Percentiles rank a stretch among this genome's conserved stretches.
Conservation (phyloP, 2,113 vertebrate species). For the Sylvia atricapilla region DNA sequence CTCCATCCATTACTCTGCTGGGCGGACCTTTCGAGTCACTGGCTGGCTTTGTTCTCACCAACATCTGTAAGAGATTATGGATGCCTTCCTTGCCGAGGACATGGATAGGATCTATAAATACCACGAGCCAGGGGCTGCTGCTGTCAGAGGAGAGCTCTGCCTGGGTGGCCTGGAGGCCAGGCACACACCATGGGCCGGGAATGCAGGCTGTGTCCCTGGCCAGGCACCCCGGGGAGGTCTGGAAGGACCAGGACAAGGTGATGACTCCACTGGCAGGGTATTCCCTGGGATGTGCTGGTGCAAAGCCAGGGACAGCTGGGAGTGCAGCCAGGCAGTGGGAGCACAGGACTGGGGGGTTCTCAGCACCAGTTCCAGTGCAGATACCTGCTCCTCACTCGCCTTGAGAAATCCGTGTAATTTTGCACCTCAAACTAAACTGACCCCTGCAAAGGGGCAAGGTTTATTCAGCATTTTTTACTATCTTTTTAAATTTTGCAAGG, state of each 20-base stretch:
- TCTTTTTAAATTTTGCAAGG: not conserved
- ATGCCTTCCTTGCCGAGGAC: conserved; percentile 7
- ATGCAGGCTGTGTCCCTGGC: not conserved
- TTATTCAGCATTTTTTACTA: not conserved
- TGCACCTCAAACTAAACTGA: not conserved
- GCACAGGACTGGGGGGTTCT: not conserved
- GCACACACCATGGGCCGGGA: rapidly evolving
- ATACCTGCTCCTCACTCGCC: not conserved
- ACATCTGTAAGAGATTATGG: conserved; percentile 70
- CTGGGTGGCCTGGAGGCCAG: conserved; percentile 59
- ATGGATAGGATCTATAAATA: conserved; percentile 50
- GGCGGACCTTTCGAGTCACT: conserved; percentile 28
- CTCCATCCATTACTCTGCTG: conserved; percentile 29
- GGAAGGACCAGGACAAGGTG: not conserved
- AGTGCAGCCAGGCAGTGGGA: rapidly evolving
- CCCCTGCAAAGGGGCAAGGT: not conserved
- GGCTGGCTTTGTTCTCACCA: conserved; percentile 62
- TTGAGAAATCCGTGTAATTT: not conserved
- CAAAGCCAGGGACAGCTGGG: not conserved
- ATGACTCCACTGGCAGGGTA: not conserved
- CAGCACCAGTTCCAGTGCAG: rapidly evolving
- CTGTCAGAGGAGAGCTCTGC: conserved; percentile 36
- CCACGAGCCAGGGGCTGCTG: not conserved
- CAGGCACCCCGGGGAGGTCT: rapidly evolving
- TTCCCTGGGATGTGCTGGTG: not conserved